These are phyloP conservation scores for Pachyseris speciosa DNA, from an alignment of 64 coral and sea anemone genomes.

Conservation along the genomic window DNA sequence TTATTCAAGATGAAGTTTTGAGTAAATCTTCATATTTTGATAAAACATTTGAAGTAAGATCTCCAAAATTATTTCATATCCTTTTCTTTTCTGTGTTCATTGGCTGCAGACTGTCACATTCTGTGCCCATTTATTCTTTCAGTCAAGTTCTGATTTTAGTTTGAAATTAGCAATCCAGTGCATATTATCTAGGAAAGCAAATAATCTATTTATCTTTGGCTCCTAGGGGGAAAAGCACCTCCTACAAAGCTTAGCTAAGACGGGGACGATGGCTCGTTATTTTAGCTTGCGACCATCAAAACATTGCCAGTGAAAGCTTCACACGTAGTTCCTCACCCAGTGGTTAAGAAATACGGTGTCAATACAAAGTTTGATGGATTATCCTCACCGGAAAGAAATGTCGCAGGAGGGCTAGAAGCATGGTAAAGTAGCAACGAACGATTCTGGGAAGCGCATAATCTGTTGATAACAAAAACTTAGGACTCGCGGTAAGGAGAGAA, in stretches of 20 bases:
- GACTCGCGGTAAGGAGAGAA: no score
- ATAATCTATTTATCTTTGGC: background rate
- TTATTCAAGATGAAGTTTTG: no score
- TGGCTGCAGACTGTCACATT: background rate
- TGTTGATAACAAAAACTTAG: no score
- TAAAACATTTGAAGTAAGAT: no score
- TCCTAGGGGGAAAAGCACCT: background rate
- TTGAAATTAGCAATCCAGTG: background rate
- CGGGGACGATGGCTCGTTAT: background rate
- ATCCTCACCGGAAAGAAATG: background rate
- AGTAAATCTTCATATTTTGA: no score
- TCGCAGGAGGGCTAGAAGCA: background rate
- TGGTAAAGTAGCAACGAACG: background rate
- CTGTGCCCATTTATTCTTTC: background rate
- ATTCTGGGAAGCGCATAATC: no score
- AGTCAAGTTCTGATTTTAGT: background rate
- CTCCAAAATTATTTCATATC: no score
- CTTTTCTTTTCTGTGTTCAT: no score
- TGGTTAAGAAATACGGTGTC: background rate
- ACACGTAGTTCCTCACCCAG: background rate
- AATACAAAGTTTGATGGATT: background rate
- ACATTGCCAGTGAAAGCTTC: background rate
- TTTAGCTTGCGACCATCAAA: background rate
- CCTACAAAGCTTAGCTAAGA: background rate
- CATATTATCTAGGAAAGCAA: background rate